These are phyloP conservation scores for Lithophane semibrunnea DNA, from an alignment of 2,888 invertebrate species.

Conservation along the genomic window DNA sequence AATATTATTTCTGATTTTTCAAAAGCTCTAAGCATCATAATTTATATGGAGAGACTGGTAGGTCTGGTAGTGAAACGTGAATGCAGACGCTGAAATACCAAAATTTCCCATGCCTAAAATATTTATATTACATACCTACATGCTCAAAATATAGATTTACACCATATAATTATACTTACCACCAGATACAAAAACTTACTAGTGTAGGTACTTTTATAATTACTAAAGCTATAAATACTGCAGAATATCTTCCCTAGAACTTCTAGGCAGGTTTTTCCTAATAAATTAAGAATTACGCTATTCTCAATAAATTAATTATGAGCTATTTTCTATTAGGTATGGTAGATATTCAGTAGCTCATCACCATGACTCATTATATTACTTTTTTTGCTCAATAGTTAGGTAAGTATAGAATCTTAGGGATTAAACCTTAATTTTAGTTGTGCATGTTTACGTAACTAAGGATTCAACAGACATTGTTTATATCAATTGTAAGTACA, in stretches of 20 bases:
- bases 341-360: no score
- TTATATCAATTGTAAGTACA: background rate
- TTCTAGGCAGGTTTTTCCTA: background rate
- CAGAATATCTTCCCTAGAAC: background rate
- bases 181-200: background rate
- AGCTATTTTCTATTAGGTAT: background rate
- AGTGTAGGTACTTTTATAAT: background rate
- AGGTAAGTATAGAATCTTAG: no score
- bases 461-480: background rate
- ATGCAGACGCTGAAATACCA: background rate
- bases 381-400: no score
- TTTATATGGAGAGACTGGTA: background rate
- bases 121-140: no score
- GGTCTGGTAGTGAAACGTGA: background rate
- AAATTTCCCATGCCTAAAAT: background rate
- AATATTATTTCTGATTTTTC: background rate
- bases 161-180: background rate
- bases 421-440: no score
- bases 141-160: background rate
- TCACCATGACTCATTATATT: no score
- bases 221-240: background rate
- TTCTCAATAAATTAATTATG: background rate
- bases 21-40: background rate
- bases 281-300: no score
- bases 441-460: background rate